Evolutionary conservation across 2,888 invertebrate genomes (phyloP).

Genomic region (Pristionchus arcanus): DNA sequence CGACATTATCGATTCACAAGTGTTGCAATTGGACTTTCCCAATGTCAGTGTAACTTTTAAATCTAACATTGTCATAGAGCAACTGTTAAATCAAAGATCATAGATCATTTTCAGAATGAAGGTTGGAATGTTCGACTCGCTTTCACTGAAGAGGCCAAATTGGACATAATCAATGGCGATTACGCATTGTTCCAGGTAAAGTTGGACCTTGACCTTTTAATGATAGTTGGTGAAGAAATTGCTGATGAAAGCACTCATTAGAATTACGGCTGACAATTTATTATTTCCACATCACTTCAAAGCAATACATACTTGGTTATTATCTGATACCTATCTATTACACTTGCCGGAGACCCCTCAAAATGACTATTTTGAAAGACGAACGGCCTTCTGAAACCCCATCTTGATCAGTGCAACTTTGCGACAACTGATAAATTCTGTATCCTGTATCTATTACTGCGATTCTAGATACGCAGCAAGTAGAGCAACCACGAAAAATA

Average conservation of each 20-base stretch:
- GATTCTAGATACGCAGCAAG: not conserved
- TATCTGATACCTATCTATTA: not conserved
- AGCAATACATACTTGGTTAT: not conserved
- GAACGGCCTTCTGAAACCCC: no score
- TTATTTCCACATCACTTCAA: not conserved
- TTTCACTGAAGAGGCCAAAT: not conserved
- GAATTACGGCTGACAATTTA: not conserved
- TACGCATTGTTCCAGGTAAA: not conserved
- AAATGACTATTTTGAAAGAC: no score
- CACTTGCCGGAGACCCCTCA: no score
- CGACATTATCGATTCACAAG: not conserved
- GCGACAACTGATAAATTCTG: no score
- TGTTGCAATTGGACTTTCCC: not conserved
- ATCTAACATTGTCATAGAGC: not conserved
- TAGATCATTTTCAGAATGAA: slow-evolving; percentile 1
- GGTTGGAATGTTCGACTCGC: slow-evolving; percentile 43
- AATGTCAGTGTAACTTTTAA: not conserved
- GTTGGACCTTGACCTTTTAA: not conserved
- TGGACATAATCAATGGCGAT: not conserved
- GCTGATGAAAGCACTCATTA: not conserved
- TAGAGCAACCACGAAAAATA: not conserved
- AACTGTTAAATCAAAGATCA: not conserved
- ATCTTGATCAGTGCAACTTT: no score
- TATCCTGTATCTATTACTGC: no score
- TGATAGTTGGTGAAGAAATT: not conserved